Base-by-base conservation (phyloP, 2,888 invertebrate genomes). In the Schizaphis graminum region DNA sequence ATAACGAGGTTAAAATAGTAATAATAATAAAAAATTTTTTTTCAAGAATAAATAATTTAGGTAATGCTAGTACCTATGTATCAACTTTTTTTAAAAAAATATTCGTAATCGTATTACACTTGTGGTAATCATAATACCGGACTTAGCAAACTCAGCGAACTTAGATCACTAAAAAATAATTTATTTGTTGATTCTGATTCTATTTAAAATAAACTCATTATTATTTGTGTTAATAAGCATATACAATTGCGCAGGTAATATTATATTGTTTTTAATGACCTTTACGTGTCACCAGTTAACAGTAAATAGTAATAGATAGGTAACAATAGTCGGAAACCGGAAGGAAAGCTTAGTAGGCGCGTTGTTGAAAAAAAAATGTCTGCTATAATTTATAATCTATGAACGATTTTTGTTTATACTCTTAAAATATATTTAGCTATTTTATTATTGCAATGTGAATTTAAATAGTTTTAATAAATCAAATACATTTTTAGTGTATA, bases 181-280 rank as follows among this genome's bases (percentile, higher is more conserved):
- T 77, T 77, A 35, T 77, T 35, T 77, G 21, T 8, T 8, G 35
- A 77, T 77, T 67, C 21, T 35, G 8, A 21, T 86, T 86, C 28
- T 47, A 86, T 86, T 86, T 86, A 86, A 86, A 86, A 28, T 44
- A 44, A 49, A 86, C 28, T 28, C 28, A 86, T 86, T 86, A 86
- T 26, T 49, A 44, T 86, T n/a, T 49, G 35, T 77, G 47, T 86
- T n/a, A 4, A 86, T 86, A 49, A 47, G 4, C 26, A 49, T 86
- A 49, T 86, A 16, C 21, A 77, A 77, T 24, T 35, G 21, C 35
- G 47, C 26, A 44, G 11, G 47, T n/a, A 28, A 44, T 13, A 47
- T 53, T 21, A 77, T 77, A 4, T n/a, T 47, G 47, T 86, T 47
- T 86, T 86, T 86, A 16, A 47, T 44, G 86, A 86, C 47, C 28